Evolutionary conservation across 2,888 invertebrate species (phyloP).

Genomic region (Hypomecis punctinalis): DNA sequence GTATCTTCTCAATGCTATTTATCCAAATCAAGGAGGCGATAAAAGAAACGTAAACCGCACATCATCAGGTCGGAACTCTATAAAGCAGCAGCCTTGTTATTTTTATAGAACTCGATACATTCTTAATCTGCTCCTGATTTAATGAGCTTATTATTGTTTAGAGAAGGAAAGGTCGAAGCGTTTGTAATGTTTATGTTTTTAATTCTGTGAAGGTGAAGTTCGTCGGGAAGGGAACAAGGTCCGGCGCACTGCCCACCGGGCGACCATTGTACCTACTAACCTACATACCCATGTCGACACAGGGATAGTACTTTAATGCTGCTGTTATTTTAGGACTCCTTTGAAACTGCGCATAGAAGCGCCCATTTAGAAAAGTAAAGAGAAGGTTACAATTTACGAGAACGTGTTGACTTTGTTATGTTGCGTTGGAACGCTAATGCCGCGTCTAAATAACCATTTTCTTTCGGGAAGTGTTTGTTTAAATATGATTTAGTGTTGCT

Average conservation of each 20-base stretch:
- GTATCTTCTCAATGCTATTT: slow-evolving; percentile 25
- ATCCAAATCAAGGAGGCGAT: slow-evolving; percentile 27
- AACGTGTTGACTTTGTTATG: slow-evolving; percentile 20
- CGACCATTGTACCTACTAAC: slow-evolving; percentile 52
- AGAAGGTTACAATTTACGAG: slow-evolving; percentile 50
- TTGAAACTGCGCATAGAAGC: slow-evolving; percentile 38
- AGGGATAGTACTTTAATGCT: slow-evolving; percentile 19
- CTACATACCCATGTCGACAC: slow-evolving; percentile 49
- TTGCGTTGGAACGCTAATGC: slow-evolving; percentile 1
- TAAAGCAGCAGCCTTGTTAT: slow-evolving; percentile 52
- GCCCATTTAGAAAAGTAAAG: slow-evolving; percentile 40
- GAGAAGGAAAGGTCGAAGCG: slow-evolving; percentile 60
- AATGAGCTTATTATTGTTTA: slow-evolving; percentile 62
- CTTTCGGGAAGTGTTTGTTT: slow-evolving; percentile 7
- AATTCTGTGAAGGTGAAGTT: slow-evolving; percentile 68
- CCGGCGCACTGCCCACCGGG: slow-evolving; percentile 29
- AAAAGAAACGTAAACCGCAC: slow-evolving; percentile 38
- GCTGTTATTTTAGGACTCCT: slow-evolving; percentile 47
- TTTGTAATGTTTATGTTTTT: slow-evolving; percentile 54
- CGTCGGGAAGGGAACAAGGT: slow-evolving; percentile 57
- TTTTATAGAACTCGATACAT: slow-evolving; percentile 54
- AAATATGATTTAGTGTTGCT: slow-evolving; percentile 6
- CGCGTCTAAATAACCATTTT: neutral
- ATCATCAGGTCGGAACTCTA: slow-evolving; percentile 37
- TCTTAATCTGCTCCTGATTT: slow-evolving; percentile 64